Evolutionary conservation across 1,140 invertebrate genomes (phyloP), one percentile per base, ranked within the genome.

Genomic region (Brachionus calyciflorus): DNA sequence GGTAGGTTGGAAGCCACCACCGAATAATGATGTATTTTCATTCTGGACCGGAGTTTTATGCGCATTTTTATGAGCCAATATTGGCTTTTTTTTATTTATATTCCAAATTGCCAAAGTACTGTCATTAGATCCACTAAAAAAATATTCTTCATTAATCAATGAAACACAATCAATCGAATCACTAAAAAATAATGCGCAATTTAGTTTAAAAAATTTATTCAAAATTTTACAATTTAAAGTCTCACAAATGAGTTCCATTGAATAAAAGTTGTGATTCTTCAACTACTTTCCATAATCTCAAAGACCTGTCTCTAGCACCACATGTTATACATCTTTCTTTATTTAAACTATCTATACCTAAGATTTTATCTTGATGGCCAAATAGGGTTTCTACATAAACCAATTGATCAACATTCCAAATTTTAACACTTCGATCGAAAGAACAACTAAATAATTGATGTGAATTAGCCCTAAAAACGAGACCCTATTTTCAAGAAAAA

Each of bases 221-320:
- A 37, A 49, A 24, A 37, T n/a, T 28, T 10, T 7, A 49, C 6
- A 49, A 17, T n/a, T 60, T n/a, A n/a, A n/a, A n/a, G n/a, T n/a
- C n/a, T n/a, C n/a, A 60, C 30, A 65, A 68, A 63, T 77, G 41
- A 14, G 12, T 63, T 30, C 73, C 85, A 83, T 79, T 92, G 83
- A 92, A 98, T 78, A 97, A 91, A 6, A 98, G 86, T 81, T 98
- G 95, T 51, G 94, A 96, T 82, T 98, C 95, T 86, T 98, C 94
- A 0, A 91, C 89, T 77, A 98, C 91, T 84, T 98, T 97, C 94
- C 94, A 98, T 79, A 98, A 89, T 78, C 94, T 87, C 46, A 97
- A 83, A 6, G 91, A 89, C 44, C 88, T 88, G 83, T 98, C 96
- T 77, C 90, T 88, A 28, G 94, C 93, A 48, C 95, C 95, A 57